phyloP scores from a whole-genome alignment of 1,140 invertebrate species.

The Ectropis grisescens region DNA sequence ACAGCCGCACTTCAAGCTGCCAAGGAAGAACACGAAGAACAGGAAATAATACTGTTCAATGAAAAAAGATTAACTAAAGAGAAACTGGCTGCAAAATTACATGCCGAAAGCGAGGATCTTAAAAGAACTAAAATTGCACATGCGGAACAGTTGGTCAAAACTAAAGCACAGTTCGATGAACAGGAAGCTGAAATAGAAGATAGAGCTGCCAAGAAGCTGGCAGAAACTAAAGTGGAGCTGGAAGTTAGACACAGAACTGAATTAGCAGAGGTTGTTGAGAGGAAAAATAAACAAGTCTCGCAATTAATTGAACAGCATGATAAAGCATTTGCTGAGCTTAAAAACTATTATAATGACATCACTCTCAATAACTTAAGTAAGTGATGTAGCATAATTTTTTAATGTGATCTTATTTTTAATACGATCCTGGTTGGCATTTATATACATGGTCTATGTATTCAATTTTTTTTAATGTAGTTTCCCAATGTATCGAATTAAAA shows the following conservation, averaged over 20 bases:
- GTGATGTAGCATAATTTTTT: constrained; percentile 6
- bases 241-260: constrained; percentile 80
- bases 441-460: no score
- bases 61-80: constrained; percentile 85
- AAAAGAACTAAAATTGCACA: constrained; percentile 53
- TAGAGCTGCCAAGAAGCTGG: constrained; percentile 82
- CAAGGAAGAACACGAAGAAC: constrained; percentile 73
- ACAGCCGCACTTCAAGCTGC: constrained; percentile 57
- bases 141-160: constrained; percentile 74
- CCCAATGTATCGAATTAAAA: no score
- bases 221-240: constrained; percentile 79
- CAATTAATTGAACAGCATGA: constrained; percentile 87
- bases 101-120: constrained; percentile 72
- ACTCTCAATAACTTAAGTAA: constrained; percentile 88
- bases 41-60: constrained; percentile 82
- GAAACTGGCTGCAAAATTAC: constrained; percentile 80
- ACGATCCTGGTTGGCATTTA: no score
- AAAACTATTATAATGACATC: constrained; percentile 95
- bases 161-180: constrained; percentile 80
- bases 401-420: no score
- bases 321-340: constrained; percentile 87
- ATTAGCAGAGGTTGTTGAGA: constrained; percentile 88
- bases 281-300: constrained; percentile 89
- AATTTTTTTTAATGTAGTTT: no score
- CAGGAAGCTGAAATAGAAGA: constrained; percentile 83